Base-by-base conservation (phyloP, 1,140 invertebrate species). In the Odontomachus brunneus region DNA sequence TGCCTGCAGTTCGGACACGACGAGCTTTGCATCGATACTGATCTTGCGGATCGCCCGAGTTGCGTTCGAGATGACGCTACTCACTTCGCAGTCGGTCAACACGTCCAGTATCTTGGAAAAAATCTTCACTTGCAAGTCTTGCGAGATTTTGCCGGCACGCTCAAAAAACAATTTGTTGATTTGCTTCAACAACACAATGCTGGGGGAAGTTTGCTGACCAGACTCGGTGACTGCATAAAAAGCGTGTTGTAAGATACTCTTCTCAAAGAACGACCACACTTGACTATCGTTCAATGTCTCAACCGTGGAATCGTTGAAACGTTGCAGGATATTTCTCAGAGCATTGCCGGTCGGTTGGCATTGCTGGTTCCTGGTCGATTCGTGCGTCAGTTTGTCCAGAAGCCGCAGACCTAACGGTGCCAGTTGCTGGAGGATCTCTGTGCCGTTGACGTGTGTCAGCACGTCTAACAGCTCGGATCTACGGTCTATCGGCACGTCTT, bases 31-130 rank as follows among this genome's bases (percentile, higher is more conserved):
- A 78, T 97, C 94, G 22, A 97, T 92, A 85, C 95, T 93, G 66
- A 98, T 96, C 84, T 96, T 96, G 89, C 97, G 97, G 51, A 98
- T 95, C 1, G 96, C 91, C 87, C 95, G 96, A 55, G 95, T 95
- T 0, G 96, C 95, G 0, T 93, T 90, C 49, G 95, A 94, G 11
- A 96, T 93, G 9, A 97, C 95, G 19, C 90, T 93, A 19, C 88
- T 88, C 0, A 91, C 82, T 11, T 94, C 92, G 38, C 92, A 94
- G 22, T 94, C 91, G 0, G 92, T 93, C 2, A 92, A 90, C 11
- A 94, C 91, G 49, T 93, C 91, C 0, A 95, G 65, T 2, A 95
- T 75, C 51, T 92, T 92, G 4, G 80, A 65, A 0, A 95, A 69
- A 11, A 94, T 89, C 55, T 90, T 93, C 69, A 89, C 87, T 44